Evolutionary conservation across 2,113 vertebrate species (phyloP).

Genomic region (Phoxinus phoxinus): DNA sequence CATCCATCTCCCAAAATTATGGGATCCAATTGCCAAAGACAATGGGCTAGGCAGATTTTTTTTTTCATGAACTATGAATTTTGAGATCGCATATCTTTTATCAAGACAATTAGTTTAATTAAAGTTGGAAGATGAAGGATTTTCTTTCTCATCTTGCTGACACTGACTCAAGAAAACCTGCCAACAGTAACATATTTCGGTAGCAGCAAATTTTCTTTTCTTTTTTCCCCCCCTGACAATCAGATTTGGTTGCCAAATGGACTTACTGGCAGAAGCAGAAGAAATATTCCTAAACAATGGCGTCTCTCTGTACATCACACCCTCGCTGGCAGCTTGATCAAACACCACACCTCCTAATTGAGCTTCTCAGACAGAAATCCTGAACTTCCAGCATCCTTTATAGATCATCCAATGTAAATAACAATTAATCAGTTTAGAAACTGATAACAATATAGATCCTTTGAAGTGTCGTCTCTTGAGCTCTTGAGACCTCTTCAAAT

Average conservation of each 20-base stretch:
- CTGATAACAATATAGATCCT: slow-evolving; percentile 13
- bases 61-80: not conserved
- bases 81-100: not conserved
- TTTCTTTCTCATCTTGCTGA: not conserved
- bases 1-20: not conserved
- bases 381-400: slow-evolving; percentile 35
- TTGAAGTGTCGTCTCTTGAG: slow-evolving; percentile 19
- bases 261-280: slow-evolving; percentile 32
- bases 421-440: slow-evolving; percentile 38
- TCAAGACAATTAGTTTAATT: not conserved
- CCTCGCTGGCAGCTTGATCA: slow-evolving; percentile 37
- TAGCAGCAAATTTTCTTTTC: slow-evolving; percentile 1
- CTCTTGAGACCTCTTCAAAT: not conserved
- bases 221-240: slow-evolving; percentile 19
- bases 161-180: not conserved
- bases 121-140: not conserved
- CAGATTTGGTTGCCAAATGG: slow-evolving; percentile 30
- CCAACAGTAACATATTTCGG: slow-evolving; percentile 50
- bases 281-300: slow-evolving; percentile 43
- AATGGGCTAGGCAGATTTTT: not conserved
- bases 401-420: slow-evolving; percentile 47
- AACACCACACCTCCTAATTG: slow-evolving; percentile 27
- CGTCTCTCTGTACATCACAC: slow-evolving; percentile 32
- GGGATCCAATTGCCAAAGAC: not conserved
- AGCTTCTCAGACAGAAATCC: slow-evolving; percentile 27